Percentiles rank a stretch among this genome's conserved stretches.
Evolutionary conservation across 2,888 invertebrate species (phyloP).

Genomic region (Celastrina argiolus): DNA sequence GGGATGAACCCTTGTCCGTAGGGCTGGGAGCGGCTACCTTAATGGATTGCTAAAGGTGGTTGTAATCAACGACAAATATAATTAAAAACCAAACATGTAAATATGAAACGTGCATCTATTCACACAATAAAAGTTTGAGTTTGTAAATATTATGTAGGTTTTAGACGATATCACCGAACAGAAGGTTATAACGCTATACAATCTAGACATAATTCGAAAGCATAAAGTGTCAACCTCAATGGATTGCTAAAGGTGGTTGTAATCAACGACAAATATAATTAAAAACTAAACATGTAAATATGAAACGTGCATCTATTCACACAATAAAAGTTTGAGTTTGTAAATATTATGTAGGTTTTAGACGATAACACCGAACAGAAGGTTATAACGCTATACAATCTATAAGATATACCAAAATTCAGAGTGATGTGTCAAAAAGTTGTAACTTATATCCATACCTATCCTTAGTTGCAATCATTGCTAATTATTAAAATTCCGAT

Average conservation of each 20-base stretch:
- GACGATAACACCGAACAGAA: too few relatives aligned
- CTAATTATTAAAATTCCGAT: too few relatives aligned
- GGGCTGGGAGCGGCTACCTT: constrained; percentile 52
- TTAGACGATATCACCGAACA: too few relatives aligned
- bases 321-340: not conserved
- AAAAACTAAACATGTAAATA: not conserved
- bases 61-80: constrained; percentile 8
- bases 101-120: not conserved
- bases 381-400: too few relatives aligned
- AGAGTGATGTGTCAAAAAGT: too few relatives aligned
- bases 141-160: not conserved
- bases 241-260: constrained; percentile 14
- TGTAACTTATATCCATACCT: too few relatives aligned
- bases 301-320: not conserved
- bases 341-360: not conserved
- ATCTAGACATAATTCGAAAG: too few relatives aligned
- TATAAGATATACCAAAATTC: too few relatives aligned
- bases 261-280: constrained; percentile 5
- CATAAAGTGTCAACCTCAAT: constrained; percentile 42
- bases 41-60: constrained; percentile 19
- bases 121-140: not conserved
- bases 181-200: too few relatives aligned
- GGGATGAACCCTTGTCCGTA: constrained; percentile 60
- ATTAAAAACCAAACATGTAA: not conserved
- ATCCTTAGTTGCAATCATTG: too few relatives aligned